Percentiles rank a stretch among this genome's conserved stretches.
These are phyloP conservation scores for Schlechtendalia chinensis DNA, from an alignment of 1,140 invertebrate species.

Conservation along the genomic window DNA sequence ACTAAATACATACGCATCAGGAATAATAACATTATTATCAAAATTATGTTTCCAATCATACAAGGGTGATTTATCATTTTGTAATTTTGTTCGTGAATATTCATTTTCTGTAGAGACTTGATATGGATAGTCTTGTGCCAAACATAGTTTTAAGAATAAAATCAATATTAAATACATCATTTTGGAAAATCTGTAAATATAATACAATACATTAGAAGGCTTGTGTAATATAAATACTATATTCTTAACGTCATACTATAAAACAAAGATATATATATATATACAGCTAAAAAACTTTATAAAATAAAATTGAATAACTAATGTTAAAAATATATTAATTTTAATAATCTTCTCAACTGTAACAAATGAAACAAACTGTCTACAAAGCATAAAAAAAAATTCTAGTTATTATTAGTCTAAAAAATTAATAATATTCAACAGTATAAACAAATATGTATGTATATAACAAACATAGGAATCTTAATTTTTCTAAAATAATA, in stretches of 20 bases:
- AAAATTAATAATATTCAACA: neutral
- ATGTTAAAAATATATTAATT: neutral
- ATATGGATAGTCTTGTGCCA: conserved; percentile 35
- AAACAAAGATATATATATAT: neutral
- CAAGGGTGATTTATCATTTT: conserved; percentile 15
- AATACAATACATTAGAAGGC: neutral
- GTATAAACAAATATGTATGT: neutral
- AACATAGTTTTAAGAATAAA: conserved; percentile 32
- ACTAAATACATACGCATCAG: conserved; percentile 43
- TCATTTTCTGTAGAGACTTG: conserved; percentile 26
- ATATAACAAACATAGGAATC: too few species aligned
- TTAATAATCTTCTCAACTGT: neutral
- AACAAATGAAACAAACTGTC: too few species aligned
- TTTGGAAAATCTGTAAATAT: conserved; percentile 14
- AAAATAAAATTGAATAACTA: neutral
- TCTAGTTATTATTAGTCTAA: neutral
- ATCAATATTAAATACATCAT: conserved; percentile 23
- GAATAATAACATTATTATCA: conserved; percentile 37
- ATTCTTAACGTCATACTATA: too few species aligned
- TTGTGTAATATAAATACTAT: neutral
- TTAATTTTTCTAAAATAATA: too few species aligned
- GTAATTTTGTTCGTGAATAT: conserved; percentile 16
- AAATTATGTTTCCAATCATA: conserved; percentile 47
- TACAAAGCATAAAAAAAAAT: too few species aligned
- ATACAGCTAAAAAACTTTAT: too few species aligned